Evolutionary conservation across 2,797 vertebrate genomes (phyloP), one percentile per base, ranked within the genome.

Genomic region (Diplodus sargus): DNA sequence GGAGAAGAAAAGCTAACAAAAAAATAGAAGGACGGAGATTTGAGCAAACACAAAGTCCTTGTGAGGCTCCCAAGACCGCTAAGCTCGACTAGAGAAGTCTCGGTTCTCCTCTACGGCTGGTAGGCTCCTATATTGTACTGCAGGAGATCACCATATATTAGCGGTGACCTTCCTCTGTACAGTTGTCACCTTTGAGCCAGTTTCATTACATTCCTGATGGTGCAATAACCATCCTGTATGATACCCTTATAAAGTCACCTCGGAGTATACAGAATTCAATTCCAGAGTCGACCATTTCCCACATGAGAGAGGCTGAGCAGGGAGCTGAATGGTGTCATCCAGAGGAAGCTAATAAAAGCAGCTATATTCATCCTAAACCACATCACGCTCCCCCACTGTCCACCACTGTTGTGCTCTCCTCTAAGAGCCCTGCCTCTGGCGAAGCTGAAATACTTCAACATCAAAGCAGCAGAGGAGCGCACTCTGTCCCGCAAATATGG

Each of bases 121-220:
- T 67, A 79, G 84, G 77, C 85, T 86, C 52, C 79, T 78, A 78
- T 86, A 83, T 73, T 75, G 72, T 79, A 85, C 74, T 42, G 75
- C 72, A 22, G 78, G 76, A 88, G 85, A 86, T 91, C 85, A 87
- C 79, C 81, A 88, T 90, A 92, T 90, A 92, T 90, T 93, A 91
- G 87, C 79, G 85, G 57, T 92, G 90, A 91, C 91, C 89, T 91
- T 80, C 82, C 58, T 79, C 90, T 90, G 86, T 87, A 81, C 83
- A 20, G 64, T 82, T 85, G 87, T 91, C 85, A 90, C 87, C 91
- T 93, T 83, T 87, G 78, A 82, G 90, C 82, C 70, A 73, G 74
- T 91, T 93, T 90, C 90, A 93, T 92, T 93, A 90, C 73, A 84
- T 83, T 65, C 74, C 78, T 88, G 87, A 90, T 90, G 85, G 79